phyloP scores from a whole-genome alignment of 2,113 vertebrate genomes.

The Catharus fuscescens region DNA sequence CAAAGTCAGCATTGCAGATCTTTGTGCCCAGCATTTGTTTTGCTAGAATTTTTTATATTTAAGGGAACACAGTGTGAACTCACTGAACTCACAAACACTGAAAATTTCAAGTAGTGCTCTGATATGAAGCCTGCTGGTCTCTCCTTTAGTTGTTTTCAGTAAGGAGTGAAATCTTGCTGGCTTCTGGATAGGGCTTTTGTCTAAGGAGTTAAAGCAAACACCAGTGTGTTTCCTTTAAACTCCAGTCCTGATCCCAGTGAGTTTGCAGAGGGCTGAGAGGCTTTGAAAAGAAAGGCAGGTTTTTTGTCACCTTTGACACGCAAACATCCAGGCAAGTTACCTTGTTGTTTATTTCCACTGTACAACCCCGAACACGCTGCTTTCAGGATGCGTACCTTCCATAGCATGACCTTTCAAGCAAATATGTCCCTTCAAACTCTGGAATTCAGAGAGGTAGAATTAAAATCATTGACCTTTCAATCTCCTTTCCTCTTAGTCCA shows the following conservation, averaged over 20 bases:
- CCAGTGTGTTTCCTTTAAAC: conserved; percentile 51
- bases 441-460: conserved; percentile 59
- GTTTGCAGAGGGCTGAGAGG: conserved; percentile 58
- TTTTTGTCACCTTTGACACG: conserved; percentile 63
- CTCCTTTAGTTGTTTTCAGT: not conserved
- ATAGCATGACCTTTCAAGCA: conserved; percentile 57
- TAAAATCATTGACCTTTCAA: conserved; percentile 67
- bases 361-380: not conserved
- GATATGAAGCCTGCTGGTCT: not conserved
- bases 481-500: conserved; percentile 45
- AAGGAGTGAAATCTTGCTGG: conserved; percentile 5
- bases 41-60: conserved; percentile 23
- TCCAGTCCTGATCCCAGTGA: conserved; percentile 33
- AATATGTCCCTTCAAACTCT: conserved; percentile 58
- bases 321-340: conserved; percentile 59
- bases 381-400: conserved; percentile 55
- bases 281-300: conserved; percentile 47
- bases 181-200: conserved; percentile 32
- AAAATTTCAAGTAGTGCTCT: conserved; percentile 28
- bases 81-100: not conserved
- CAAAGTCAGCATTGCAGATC: not conserved
- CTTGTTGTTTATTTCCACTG: conserved; percentile 65
- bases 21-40: conserved; percentile 23
- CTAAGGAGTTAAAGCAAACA: conserved; percentile 67
- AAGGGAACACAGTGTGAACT: not conserved